Conservation (phyloP, 2,113 vertebrate species). For the Leptobrachium leishanense region DNA sequence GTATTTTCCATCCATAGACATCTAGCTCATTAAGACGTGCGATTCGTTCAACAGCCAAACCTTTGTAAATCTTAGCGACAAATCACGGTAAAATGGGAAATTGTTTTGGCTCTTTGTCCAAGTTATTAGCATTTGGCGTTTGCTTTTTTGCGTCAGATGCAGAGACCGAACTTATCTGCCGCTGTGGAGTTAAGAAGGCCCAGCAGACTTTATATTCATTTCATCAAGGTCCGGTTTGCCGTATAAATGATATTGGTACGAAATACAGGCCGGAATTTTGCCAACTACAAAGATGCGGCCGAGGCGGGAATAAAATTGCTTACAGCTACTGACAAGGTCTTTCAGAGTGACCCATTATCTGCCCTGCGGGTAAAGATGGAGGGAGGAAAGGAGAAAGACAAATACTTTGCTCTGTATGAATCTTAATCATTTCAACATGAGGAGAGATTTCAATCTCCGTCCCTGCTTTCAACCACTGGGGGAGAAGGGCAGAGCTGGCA, state of each 20-base stretch:
- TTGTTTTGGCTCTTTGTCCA: background rate
- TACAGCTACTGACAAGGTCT: constrained; percentile 14
- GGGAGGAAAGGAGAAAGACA: constrained; percentile 27
- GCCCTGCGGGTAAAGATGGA: constrained; percentile 43
- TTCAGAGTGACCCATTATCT: constrained; percentile 37
- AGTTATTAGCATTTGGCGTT: background rate
- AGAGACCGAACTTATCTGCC: constrained; percentile 1
- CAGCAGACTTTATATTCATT: background rate
- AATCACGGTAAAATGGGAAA: background rate
- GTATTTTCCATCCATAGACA: no score
- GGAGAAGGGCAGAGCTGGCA: constrained; percentile 21
- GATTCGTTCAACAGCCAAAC: background rate
- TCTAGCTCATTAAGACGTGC: no score
- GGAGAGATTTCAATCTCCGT: constrained; percentile 39
- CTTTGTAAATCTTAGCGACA: background rate
- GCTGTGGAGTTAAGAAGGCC: background rate
- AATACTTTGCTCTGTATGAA: constrained; percentile 13
- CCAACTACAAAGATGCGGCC: constrained; percentile 12
- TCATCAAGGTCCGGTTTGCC: constrained; percentile 3
- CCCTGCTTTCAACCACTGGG: constrained; percentile 9
- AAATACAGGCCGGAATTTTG: background rate
- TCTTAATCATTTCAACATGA: constrained; percentile 40
- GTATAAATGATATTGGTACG: background rate
- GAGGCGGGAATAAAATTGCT: constrained; percentile 30
- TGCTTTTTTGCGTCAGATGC: background rate